Percentiles rank a stretch among this genome's conserved stretches.
Conservation (phyloP, 2,797 vertebrate species). For the Dendrocincla tyrannina region DNA sequence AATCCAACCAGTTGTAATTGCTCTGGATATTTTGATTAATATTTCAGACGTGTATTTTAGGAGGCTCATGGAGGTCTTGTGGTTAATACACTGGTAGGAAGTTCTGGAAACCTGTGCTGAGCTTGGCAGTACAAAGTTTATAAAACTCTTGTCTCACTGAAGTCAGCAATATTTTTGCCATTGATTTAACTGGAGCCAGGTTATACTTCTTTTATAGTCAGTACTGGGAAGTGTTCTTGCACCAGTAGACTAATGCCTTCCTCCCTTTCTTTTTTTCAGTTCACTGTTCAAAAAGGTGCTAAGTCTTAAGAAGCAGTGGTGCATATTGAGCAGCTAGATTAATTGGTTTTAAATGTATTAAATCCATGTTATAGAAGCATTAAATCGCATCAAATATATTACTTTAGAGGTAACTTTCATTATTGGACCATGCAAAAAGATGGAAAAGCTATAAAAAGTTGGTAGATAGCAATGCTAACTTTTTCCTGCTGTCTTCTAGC, state of each 20-base stretch:
- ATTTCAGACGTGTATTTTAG: not conserved
- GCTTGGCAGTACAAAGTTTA: constrained; percentile 8
- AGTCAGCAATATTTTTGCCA: constrained; percentile 45
- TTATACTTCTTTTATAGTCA: not conserved
- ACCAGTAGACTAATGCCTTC: not conserved
- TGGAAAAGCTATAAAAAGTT: not conserved
- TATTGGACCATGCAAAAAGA: not conserved
- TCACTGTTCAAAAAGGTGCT: not conserved
- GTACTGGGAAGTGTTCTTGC: not conserved
- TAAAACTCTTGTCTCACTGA: not conserved
- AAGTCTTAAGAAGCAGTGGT: not conserved
- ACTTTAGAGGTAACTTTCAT: not conserved
- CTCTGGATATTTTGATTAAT: not conserved
- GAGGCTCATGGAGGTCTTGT: not conserved
- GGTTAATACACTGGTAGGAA: not conserved
- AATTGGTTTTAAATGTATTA: not conserved
- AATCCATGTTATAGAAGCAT: not conserved
- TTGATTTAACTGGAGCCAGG: not conserved
- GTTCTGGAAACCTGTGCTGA: constrained; percentile 3
- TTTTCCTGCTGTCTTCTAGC: constrained; percentile 71
- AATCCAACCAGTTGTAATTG: not conserved
- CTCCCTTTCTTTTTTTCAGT: not conserved
- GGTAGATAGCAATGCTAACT: not conserved
- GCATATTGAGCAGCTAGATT: not conserved
- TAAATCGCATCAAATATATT: not conserved